Base-by-base conservation (phyloP, 2,888 invertebrate genomes). In the Limenitis camilla region DNA sequence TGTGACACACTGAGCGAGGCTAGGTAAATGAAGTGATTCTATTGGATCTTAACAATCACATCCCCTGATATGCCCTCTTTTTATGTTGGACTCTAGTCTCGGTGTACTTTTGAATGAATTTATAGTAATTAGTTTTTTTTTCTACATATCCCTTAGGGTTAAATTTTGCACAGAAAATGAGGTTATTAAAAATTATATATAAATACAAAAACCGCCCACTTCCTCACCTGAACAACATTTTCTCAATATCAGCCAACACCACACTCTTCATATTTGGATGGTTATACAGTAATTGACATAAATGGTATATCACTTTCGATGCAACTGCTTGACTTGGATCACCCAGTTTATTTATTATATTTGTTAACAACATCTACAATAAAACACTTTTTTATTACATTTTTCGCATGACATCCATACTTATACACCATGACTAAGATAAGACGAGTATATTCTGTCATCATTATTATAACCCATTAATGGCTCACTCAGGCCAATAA, bases 181-280 rank as follows among this genome's bases (percentile, higher is more conserved):
- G 38, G 27, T 4, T 6, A 5, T 10, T n/a, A 10, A 9, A n/a
- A 8, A 31, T 10, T 30, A 5, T 38, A 40, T 30, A 32, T 9
- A 10, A 44, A 44, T 11, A 63, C 61, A 7, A 44, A 42, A n/a
- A 32, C 9, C 6, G 40, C 36, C 30, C 32, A 35, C n/a, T n/a
- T 29, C 8, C 36, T 52, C 77, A 88, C 83, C 93, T 88, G 76
- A 96, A 98, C 33, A 99, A 75, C 61, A 99, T 87, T 70, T 94
- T 93, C 77, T 99, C 98, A 4, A 98, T 92, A 75, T 99, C 98
- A 11, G 89, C 88, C 4, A 96, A 88, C 8, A 99, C 94, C 0
- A 96, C 93, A 0, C 89, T 84, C 76, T 97, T 97, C 97, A 98
- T 98, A 62, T 95, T 94, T 0, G 96, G 94, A 81, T 98, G 98